phyloP scores from a whole-genome alignment of 2,113 vertebrate genomes.

The Macrotus californicus region DNA sequence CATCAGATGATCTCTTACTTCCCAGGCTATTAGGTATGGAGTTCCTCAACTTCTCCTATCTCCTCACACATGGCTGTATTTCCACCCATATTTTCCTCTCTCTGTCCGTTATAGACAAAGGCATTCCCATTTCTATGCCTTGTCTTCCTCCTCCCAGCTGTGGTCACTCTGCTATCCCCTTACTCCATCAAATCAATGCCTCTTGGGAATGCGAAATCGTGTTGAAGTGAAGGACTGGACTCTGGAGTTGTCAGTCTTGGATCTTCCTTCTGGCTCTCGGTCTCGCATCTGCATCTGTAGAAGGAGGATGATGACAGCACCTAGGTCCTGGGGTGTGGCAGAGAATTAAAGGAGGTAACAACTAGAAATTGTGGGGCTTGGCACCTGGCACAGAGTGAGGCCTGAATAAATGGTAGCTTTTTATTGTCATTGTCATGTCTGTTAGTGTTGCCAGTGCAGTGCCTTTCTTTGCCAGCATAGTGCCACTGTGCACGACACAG shows the following conservation, averaged over 20 bases:
- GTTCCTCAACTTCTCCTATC: not conserved
- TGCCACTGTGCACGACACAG: slow-evolving; percentile 44
- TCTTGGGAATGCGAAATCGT: not conserved
- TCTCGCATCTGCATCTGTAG: not conserved
- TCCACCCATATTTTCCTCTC: not conserved
- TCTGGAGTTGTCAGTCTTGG: not conserved
- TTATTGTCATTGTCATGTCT: not conserved
- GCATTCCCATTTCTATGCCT: not conserved
- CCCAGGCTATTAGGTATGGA: not conserved
- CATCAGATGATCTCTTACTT: not conserved
- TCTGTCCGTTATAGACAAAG: not conserved
- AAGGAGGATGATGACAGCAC: not conserved
- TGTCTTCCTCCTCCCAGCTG: not conserved
- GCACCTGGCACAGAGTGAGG: not conserved
- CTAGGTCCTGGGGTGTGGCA: not conserved
- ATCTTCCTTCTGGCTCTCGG: not conserved
- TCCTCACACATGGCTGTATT: not conserved
- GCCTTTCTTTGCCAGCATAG: not conserved
- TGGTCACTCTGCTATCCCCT: not conserved
- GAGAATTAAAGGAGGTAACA: not conserved
- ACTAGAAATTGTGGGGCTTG: not conserved
- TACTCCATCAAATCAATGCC: not conserved
- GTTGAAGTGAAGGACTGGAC: not conserved
- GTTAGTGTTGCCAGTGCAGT: not conserved
- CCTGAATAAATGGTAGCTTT: not conserved